Conservation (phyloP, 53 echinoderm and acorn worm genomes). For the Luidia sarsii region DNA sequence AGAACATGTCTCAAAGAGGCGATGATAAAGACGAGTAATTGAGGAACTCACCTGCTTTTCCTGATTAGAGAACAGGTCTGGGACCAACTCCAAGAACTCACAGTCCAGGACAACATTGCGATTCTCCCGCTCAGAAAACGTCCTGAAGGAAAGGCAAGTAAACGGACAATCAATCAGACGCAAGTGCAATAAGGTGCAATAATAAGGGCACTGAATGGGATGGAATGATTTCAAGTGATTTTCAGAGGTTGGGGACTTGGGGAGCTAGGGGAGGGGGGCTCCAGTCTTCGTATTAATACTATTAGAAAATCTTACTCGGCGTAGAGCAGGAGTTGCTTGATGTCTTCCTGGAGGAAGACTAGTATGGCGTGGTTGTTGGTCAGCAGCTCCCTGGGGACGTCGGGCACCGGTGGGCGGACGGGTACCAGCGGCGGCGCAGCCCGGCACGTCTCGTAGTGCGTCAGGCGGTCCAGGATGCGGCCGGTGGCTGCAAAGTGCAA, state of each 20-base stretch:
- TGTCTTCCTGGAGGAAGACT: constrained; percentile 63
- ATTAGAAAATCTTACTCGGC: constrained; percentile 63
- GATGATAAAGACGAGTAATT: too few species aligned
- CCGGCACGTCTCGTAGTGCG: constrained; percentile 55
- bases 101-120: constrained; percentile 59
- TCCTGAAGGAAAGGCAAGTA: constrained; percentile 13
- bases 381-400: constrained; percentile 64
- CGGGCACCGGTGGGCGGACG: constrained; percentile 68
- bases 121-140: constrained; percentile 59
- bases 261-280: too few species aligned
- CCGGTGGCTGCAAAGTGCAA: constrained; percentile 62
- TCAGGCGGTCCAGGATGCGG: constrained; percentile 61
- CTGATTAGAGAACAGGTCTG: constrained; percentile 43
- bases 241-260: too few species aligned
- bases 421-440: constrained; percentile 58
- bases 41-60: constrained; percentile 42
- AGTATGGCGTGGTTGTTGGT: constrained; percentile 78
- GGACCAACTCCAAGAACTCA: constrained; percentile 54
- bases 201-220: too few species aligned
- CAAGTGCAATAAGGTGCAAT: too few species aligned
- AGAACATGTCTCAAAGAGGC: too few species aligned
- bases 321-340: constrained; percentile 73
- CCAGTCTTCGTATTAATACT: too few species aligned
- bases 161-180: too few species aligned
- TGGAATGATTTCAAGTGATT: too few species aligned